phyloP scores from a whole-genome alignment of 2,888 invertebrate genomes.

The Cryptocephalus moraei region DNA sequence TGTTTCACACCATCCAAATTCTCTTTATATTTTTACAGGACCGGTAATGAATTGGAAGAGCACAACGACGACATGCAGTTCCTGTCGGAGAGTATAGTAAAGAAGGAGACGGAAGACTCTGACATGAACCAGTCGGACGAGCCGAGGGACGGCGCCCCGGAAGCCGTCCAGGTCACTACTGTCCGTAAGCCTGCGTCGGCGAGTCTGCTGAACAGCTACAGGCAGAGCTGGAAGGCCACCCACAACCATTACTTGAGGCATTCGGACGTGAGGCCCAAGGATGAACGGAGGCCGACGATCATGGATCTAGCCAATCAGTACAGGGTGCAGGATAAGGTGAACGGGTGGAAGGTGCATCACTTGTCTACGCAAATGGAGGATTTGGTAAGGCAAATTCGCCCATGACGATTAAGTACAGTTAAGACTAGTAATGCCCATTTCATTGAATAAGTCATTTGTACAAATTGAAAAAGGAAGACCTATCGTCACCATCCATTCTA shows the following conservation, averaged over 20 bases:
- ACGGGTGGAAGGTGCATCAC: conserved; percentile 93
- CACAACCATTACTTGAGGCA: conserved; percentile 64
- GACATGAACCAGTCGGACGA: conserved; percentile 27
- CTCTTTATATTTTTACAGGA: conserved; percentile 32
- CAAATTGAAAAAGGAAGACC: too few species aligned
- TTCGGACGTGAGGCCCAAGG: conserved; percentile 78
- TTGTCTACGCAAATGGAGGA: conserved; percentile 89
- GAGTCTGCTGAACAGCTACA: conserved; percentile 52
- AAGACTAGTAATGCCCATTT: too few species aligned
- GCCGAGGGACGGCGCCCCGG: conserved; percentile 31
- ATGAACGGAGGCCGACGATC: conserved; percentile 76
- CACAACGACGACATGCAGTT: conserved; percentile 52
- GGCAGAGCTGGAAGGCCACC: conserved; percentile 60
- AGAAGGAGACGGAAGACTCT: conserved; percentile 29
- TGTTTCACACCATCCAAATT: too few species aligned
- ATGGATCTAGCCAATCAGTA: conserved; percentile 84
- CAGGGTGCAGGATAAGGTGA: conserved; percentile 75
- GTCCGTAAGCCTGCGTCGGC: conserved; percentile 35
- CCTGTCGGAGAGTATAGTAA: conserved; percentile 38
- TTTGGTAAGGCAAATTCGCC: conserved; percentile 68
- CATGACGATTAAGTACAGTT: too few species aligned
- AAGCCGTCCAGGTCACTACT: conserved; percentile 20
- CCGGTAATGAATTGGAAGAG: conserved; percentile 45
- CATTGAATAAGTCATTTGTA: too few species aligned
- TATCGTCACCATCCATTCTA: too few species aligned